Percentiles rank a stretch among this genome's conserved stretches.
Conservation (phyloP, 1,140 invertebrate genomes). For the Pentalonia nigronervosa region DNA sequence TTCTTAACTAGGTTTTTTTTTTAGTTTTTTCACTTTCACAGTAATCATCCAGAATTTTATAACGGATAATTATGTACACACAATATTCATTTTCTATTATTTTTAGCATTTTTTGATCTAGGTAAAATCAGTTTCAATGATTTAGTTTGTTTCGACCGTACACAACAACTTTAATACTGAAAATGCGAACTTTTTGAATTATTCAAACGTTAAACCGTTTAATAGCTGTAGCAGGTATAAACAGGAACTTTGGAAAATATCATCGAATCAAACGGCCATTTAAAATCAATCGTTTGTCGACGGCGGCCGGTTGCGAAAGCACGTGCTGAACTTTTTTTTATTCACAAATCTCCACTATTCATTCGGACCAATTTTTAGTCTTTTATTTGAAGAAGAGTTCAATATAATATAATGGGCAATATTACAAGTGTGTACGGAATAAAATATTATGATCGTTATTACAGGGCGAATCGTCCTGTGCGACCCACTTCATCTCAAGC, state of each 20-base stretch:
- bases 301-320: background rate
- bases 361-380: background rate
- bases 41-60: rapidly evolving
- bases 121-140: background rate
- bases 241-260: background rate
- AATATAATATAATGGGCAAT: background rate
- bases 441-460: background rate
- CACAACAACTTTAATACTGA: background rate
- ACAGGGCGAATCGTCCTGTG: background rate
- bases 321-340: background rate
- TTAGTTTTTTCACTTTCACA: no score
- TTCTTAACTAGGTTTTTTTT: background rate
- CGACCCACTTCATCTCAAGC: background rate
- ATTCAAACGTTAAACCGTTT: background rate
- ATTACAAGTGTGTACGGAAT: background rate
- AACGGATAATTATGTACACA: background rate
- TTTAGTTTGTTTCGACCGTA: background rate
- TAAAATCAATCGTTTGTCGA: background rate
- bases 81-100: no score
- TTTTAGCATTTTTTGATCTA: background rate
- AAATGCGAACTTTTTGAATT: background rate
- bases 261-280: background rate
- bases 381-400: background rate
- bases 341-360: background rate
- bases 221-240: background rate